Base-by-base conservation (phyloP, 2,888 invertebrate genomes). In the Temnothorax unifasciatus region DNA sequence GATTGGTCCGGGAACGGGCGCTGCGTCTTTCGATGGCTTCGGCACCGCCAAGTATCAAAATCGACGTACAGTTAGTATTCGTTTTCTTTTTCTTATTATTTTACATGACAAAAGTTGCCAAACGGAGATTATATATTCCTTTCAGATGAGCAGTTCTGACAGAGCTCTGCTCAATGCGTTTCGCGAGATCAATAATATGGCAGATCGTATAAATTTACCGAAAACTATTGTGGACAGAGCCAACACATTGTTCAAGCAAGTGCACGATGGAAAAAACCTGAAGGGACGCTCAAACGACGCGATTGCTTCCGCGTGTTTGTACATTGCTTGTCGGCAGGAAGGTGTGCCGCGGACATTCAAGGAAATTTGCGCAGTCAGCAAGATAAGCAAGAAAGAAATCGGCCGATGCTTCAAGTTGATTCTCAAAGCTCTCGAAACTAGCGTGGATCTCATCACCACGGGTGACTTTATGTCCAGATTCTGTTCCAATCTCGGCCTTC, bases 401-500 rank as follows among this genome's bases (percentile, higher is more conserved):
- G 99, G 99, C 0, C 96, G 99, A 89, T 99, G 99, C 94, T 99
- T 99, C 95, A 99, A 99, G 93, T 95, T 99, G 61, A 99, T 99
- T 85, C 95, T 99, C 57, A 99, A 99, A 94, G 99, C 98, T 0
- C 95, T 99, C 75, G 99, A 99, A 94, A 99, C 99, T 0, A 99
- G 98, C 50, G 99, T 99, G 9, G 99, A 99, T 94, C 96, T 99
- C 83, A 99, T 99, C 84, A 99, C 99, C 0, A 99, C 99, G 0
- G 99, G 98, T 0, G 99, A 99, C 94, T 99, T 99, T 95, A 99
- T 99, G 99, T 99, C 99, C 41, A 96, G 98, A 90, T 99, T 99
- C 95, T 99, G 99, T 95, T 98, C 99, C 0, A 99, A 99, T 95
- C 96, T 99, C 90, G 97, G 97, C n/a, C 93, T 98, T 71, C 98